These are phyloP conservation scores for Lycia hirtaria DNA, from an alignment of 2,888 invertebrate species.

Conservation along the genomic window DNA sequence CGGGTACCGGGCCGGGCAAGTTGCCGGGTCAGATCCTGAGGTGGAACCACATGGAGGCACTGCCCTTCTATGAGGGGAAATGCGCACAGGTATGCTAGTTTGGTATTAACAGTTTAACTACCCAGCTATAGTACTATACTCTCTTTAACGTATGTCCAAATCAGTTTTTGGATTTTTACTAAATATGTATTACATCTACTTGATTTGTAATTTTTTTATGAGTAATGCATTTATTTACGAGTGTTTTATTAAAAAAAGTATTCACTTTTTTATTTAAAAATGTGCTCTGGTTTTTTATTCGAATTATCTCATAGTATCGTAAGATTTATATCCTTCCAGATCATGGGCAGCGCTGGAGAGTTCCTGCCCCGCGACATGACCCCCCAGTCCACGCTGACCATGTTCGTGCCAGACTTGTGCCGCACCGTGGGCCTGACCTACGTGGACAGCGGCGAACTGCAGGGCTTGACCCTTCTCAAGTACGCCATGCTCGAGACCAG, in stretches of 20 bases:
- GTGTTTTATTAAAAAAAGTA: no score
- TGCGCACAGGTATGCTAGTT: conserved; percentile 68
- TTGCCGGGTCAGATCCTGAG: conserved; percentile 88
- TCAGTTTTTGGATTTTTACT: no score
- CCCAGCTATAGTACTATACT: no score
- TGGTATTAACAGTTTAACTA: no score
- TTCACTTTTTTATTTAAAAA: no score
- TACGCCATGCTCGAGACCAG: conserved; percentile 87
- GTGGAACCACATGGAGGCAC: conserved; percentile 89
- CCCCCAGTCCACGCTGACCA: conserved; percentile 71
- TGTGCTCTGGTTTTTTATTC: no score
- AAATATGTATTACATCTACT: no score
- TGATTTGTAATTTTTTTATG: no score
- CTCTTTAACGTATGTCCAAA: no score
- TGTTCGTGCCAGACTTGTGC: conserved; percentile 92
- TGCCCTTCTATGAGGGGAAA: conserved; percentile 76
- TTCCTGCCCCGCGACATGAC: conserved; percentile 89
- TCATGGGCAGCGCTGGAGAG: conserved; percentile 92
- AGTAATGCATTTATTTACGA: no score
- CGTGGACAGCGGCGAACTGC: conserved; percentile 81
- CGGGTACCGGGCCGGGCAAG: conserved; percentile 86
- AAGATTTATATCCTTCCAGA: conserved; percentile 57
- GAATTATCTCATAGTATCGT: no score
- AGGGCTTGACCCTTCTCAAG: conserved; percentile 88
- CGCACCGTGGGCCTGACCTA: conserved; percentile 88